Evolutionary conservation across 2,888 invertebrate species (phyloP), one percentile per base, ranked within the genome.

Genomic region (Ommatoiulus sabulosus): DNA sequence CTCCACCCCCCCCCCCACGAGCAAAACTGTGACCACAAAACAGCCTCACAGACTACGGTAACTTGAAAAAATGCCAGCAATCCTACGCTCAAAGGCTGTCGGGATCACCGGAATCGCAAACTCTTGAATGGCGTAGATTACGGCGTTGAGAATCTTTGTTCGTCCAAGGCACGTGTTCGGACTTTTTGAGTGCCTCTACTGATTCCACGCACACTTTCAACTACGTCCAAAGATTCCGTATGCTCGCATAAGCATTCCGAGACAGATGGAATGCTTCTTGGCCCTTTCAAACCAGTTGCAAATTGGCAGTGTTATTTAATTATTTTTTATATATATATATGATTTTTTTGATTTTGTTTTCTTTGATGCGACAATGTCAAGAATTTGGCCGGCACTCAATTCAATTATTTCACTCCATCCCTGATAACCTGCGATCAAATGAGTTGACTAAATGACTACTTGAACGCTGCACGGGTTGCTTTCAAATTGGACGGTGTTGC

Each of bases 341-440:
- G n/a, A n/a, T 20, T 72, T 72, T 72, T 72, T 24, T 72, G 20
- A 7, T 72, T 72, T 63, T 10, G 20, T 20, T 1, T 72, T 72
- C 24, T 72, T 72, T 72, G 72, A 72, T 20, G 72, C 20, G 72
- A 72, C 72, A 7, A 20, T 72, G 24, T 72, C 72, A 20, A 72
- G 72, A 24, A 24, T 24, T 72, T 72, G 72, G 72, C 24, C 72
- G 24, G 24, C 72, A 72, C 72, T 72, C 72, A 72, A 72, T 72
- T 72, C 72, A 24, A 72, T 72, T 72, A 72, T 72, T 72, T 72
- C 72, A 72, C 72, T 72, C 20, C 72, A 20, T 20, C 10, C 72
- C 72, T 24, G 10, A 72, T 10, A 7, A 7, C 72, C 10, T 20
- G 10, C 72, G 72, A 72, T 24, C 20, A 24, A 72, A 72, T 24